Base-by-base conservation (phyloP, 2,888 invertebrate species). In the Zaprionus lineosus region DNA sequence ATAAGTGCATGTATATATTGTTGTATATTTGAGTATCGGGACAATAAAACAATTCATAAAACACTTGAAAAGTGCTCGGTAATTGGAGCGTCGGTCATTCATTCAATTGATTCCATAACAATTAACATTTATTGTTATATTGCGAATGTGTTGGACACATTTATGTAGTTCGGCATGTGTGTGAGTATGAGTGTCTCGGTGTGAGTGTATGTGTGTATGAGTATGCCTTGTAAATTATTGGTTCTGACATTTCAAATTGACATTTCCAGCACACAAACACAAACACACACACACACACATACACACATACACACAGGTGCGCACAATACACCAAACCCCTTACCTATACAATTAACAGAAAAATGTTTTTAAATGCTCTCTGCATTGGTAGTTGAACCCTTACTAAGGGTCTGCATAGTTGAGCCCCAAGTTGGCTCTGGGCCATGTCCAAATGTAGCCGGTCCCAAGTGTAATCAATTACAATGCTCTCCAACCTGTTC, bases 391-490 rank as follows among this genome's bases (percentile, higher is more conserved):
- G n/a, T n/a, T n/a, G n/a, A n/a, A n/a, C n/a, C n/a, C n/a, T n/a
- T n/a, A n/a, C n/a, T n/a, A n/a, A n/a, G n/a, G n/a, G n/a, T n/a
- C n/a, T n/a, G n/a, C n/a, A n/a, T n/a, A n/a, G n/a, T n/a, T n/a
- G n/a, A n/a, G 26, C 7, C 12, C 15, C n/a, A 7, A 31, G 33
- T 39, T 57, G 16, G 16, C 24, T 39, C 19, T 21, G 7, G 34
- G 29, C 39, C 51, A 18, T 55, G 62, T 67, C 62, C 53, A 64
- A 60, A 50, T 65, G 65, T 50, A 60, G 50, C 71, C 47, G 56
- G 44, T 62, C 74, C 70, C 71, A 47, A 62, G 74, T 56, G 74
- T 74, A 74, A 74, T 74, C 74, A 74, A 74, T 74, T 74, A 71
- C 71, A 68, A 56, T 63, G 44, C 48, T 40, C 31, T 55, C 28